Percentiles rank a stretch among this genome's conserved stretches.
phyloP scores from a whole-genome alignment of 2,113 vertebrate genomes.

The Nyctereutes procyonoides region DNA sequence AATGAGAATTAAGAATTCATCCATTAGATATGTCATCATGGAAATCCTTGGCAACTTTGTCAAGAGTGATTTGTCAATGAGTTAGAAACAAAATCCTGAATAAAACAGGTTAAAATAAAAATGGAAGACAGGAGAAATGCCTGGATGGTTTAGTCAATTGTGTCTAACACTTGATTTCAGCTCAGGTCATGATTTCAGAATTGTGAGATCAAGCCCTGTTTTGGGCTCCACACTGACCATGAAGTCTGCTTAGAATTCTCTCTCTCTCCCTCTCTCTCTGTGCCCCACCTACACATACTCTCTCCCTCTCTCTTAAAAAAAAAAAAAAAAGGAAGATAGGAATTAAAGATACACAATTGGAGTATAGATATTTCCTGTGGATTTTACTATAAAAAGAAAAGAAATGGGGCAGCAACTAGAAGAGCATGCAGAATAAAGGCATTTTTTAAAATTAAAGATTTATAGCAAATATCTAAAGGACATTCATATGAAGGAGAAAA shows the following conservation, averaged over 20 bases:
- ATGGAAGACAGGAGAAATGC: neutral
- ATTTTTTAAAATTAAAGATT: neutral
- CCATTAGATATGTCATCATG: neutral
- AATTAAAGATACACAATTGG: neutral
- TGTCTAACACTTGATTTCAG: neutral
- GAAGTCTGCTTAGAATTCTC: neutral
- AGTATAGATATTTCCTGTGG: neutral
- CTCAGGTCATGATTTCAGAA: neutral
- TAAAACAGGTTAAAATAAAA: slow-evolving; percentile 17
- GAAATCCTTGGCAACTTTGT: neutral
- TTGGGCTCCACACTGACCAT: neutral
- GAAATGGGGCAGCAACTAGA: neutral
- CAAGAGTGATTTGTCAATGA: neutral
- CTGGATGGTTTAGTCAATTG: neutral
- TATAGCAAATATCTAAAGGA: neutral
- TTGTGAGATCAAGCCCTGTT: neutral
- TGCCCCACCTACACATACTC: neutral
- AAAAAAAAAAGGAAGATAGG: neutral
- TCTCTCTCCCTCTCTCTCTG: neutral
- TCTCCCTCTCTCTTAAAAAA: neutral
- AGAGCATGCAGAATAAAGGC: neutral
- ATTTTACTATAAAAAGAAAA: slow-evolving; percentile 16
- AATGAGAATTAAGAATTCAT: neutral
- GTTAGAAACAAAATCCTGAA: neutral
- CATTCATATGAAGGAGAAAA: neutral